phyloP scores from a whole-genome alignment of 2,888 invertebrate species.

The Drepanosiphum platanoidis region DNA sequence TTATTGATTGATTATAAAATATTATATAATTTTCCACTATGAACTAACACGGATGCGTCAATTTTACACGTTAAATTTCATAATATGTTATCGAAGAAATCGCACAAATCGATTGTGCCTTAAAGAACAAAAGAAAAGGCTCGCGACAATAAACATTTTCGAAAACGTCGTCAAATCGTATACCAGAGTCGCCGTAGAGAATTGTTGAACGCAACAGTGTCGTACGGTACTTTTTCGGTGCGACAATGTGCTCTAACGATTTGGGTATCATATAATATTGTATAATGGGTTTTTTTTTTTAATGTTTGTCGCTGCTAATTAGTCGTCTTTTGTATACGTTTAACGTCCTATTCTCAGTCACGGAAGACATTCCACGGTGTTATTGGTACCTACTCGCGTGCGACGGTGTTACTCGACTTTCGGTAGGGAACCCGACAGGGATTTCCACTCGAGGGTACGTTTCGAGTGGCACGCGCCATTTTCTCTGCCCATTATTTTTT shows the following conservation, averaged over 20 bases:
- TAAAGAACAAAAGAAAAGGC: too few species aligned
- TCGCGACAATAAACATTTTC: too few species aligned
- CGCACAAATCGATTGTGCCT: too few species aligned
- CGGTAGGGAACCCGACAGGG: neutral
- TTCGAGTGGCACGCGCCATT: conserved; percentile 11
- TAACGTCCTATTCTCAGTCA: neutral
- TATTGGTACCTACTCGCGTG: conserved; percentile 10
- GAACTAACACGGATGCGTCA: too few species aligned
- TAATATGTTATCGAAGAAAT: too few species aligned
- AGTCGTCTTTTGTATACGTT: neutral
- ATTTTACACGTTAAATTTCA: too few species aligned
- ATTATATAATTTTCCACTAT: too few species aligned
- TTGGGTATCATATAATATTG: neutral
- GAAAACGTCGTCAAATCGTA: too few species aligned
- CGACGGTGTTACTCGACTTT: neutral
- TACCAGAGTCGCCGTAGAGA: neutral
- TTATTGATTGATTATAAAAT: too few species aligned
- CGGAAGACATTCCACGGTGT: neutral
- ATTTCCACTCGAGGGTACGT: neutral
- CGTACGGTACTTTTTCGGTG: too few species aligned
- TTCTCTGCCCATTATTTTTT: conserved; percentile 32
- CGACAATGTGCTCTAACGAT: neutral
- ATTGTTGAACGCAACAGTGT: neutral
- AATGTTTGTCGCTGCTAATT: neutral
- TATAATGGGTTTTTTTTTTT: neutral